Percentiles rank a stretch among this genome's conserved stretches.
These are phyloP conservation scores for Trematocara marginatum DNA, from an alignment of 2,113 vertebrate species.

Conservation along the genomic window DNA sequence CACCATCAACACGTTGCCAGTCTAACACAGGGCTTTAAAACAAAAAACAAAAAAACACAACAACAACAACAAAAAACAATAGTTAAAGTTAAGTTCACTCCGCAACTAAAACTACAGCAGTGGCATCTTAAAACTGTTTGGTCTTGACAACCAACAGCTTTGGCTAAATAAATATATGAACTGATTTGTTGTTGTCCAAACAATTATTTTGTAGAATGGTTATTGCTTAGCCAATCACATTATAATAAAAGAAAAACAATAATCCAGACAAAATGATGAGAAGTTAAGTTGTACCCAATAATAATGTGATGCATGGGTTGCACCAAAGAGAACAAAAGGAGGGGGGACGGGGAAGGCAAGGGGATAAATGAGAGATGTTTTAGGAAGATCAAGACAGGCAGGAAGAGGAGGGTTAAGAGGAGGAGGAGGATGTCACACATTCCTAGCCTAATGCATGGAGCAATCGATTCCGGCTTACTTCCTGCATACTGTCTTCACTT, in stretches of 20 bases:
- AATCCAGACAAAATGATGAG: neutral
- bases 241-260: neutral
- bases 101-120: neutral
- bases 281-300: neutral
- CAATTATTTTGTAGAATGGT: neutral
- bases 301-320: neutral
- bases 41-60: neutral
- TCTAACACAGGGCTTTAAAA: neutral
- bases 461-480: conserved; percentile 70
- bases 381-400: conserved; percentile 8
- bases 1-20: neutral
- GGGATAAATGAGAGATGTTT: conserved; percentile 17
- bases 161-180: neutral
- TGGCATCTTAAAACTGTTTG: neutral
- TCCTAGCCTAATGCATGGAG: conserved; percentile 64
- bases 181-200: neutral
- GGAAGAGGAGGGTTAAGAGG: neutral
- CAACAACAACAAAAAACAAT: neutral
- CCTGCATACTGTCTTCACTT: conserved; percentile 55
- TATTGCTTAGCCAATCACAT: neutral
- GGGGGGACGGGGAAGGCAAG: neutral
- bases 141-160: neutral
- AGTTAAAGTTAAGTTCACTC: neutral
- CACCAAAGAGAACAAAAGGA: neutral
- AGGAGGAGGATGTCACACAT: conserved; percentile 63